These are phyloP conservation scores for Daubentonia madagascariensis DNA, from an alignment of 2,113 vertebrate species.

Conservation along the genomic window DNA sequence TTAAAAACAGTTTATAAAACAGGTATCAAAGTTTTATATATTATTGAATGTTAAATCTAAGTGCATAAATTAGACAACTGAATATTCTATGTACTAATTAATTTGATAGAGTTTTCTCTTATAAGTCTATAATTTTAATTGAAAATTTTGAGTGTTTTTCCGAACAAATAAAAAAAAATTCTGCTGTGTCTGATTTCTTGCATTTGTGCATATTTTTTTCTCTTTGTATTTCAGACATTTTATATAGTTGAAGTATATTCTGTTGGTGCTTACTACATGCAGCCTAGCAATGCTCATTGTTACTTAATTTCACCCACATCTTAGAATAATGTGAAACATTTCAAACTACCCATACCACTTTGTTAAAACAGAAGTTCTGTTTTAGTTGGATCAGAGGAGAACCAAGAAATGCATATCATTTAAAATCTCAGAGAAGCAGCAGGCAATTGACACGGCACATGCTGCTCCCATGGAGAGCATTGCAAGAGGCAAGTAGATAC, in stretches of 20 bases:
- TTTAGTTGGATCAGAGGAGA: background rate
- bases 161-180: background rate
- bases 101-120: background rate
- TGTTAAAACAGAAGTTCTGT: background rate
- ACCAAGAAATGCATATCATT: background rate
- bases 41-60: background rate
- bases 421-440: no score
- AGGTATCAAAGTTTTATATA: background rate
- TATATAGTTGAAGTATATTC: background rate
- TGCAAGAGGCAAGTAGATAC: no score
- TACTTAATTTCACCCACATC: background rate
- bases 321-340: background rate
- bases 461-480: no score
- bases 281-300: background rate
- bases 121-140: background rate
- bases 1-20: background rate
- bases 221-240: background rate
- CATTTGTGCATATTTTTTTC: background rate
- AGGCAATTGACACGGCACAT: no score
- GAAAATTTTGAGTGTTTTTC: background rate
- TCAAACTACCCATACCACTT: background rate
- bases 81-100: background rate
- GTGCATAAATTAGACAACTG: background rate
- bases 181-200: background rate
- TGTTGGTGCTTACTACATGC: background rate